Evolutionary conservation across 1,140 invertebrate genomes (phyloP), one percentile per base, ranked within the genome.

Genomic region (Drosophila ercepeae): DNA sequence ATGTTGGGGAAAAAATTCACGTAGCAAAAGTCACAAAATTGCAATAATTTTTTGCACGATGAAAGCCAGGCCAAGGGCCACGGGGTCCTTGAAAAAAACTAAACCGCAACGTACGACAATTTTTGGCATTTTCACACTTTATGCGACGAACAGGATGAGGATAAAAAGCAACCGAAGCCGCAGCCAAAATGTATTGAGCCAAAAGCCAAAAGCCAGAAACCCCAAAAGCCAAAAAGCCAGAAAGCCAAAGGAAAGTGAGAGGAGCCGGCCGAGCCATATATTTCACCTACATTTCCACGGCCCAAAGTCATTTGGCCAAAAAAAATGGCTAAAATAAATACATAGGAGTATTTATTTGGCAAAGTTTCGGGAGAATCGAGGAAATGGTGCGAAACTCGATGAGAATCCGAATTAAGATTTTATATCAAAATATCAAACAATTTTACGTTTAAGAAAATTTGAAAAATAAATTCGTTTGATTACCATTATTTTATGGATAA

Each of bases 51-150:
- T 78, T 16, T 32, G 7, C 42, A 42, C 18, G 7, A 60, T 41
- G 25, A 63, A 63, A 59, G 45, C 27, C 59, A 45, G 48, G 25
- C 36, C 36, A 39, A 39, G 36, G 36, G 36, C 36, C 36, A 39
- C 9, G 36, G 36, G 19, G 13, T 50, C 46, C 27, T 45, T 23
- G 29, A 32, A 65, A 71, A 77, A 84, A 79, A 32, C 4, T n/a
- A 32, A 39, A 39, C 81, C 81, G 67, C 79, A 84, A 69, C 58
- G 67, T 76, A 76, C 75, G 81, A 84, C 79, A 84, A 84, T 84
- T 84, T 78, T 79, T 78, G 71, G 60, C 75, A 84, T 79, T 84
- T 84, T 84, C 79, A 84, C 79, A 83, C 79, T 75, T 71, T 83
- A 75, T 81, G 72, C 64, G 29, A 59, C 61, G 45, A 53, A 48